Base-by-base conservation (phyloP, 2,113 vertebrate species). In the Vombatus ursinus region DNA sequence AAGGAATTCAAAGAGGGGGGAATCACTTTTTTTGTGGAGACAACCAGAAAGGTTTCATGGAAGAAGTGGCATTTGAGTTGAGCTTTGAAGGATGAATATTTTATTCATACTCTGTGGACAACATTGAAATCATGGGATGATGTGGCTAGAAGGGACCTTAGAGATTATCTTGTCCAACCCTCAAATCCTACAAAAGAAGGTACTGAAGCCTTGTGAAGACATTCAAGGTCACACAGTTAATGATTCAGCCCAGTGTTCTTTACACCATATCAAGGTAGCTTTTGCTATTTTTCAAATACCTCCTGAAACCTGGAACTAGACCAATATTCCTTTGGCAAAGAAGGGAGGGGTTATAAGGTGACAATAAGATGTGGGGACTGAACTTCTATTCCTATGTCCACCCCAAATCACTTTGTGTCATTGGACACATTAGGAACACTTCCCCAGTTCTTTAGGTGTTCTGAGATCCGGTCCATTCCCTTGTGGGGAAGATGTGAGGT, bases 371-470 rank as follows among this genome's bases (percentile, higher is more conserved):
- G 37, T 92, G 93, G 94, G 14, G 48, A 90, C 53, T 89, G 37
- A 51, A 92, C 89, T 94, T 95, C 28, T 96, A 90, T 96, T 48
- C 92, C 95, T 54, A 89, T 11, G 93, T 95, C 53, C n/a, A 50
- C 28, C 2, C 3, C 77, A 89, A 95, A 53, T 96, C 95, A 53
- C 11, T 96, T 49, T 94, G 95, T 91, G 12, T n/a, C 91, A 90
- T 92, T 49, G 90, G 91, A 91, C 9, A 93, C 37, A 9, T 68
- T 92, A 54, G 89, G 77, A 91, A 97, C 49, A 1, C 52, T 96
- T 96, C 68, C 94, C 90, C 50, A 44, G 23, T 9, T 94, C 31
- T 94, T 96, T 93, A 47, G 19, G 24, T 95, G 91, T 97, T 92
- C 54, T 26, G 94, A 89, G 52, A 26, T n/a, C 26, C n/a, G 51